Base-by-base conservation (phyloP, 2,888 invertebrate genomes). In the Hemaris fuciformis region DNA sequence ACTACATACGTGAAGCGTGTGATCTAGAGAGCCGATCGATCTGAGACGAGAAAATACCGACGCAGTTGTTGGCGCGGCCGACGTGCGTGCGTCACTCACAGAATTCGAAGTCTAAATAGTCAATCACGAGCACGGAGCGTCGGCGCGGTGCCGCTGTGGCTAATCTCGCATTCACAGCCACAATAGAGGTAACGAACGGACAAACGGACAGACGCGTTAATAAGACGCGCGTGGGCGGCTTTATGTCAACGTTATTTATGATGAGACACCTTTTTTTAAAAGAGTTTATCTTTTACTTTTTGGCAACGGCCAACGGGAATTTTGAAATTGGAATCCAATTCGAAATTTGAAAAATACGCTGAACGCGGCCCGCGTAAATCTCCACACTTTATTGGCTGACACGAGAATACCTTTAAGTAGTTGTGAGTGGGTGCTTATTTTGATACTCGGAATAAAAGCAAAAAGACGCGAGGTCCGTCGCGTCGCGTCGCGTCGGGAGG, bases 181-280 rank as follows among this genome's bases (percentile, higher is more conserved):
- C 91, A 91, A 91, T 91, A 77, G 89, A 83, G 84, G 89, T 92
- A 92, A 91, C 91, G 91, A 92, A 91, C 91, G 88, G 81, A 89
- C 90, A 82, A 82, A 88, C 89, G 83, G 85, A 89, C 89, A 86
- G 88, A 81, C 88, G 85, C 85, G 88, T 83, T 90, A 91, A 89
- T 90, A 90, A 90, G 91, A 86, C 81, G 84, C 87, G 89, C 88
- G 91, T 91, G 87, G 91, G 91, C 87, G 87, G 87, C 86, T 85
- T 84, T 86, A 85, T 89, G 91, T 91, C 90, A 88, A 88, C 88
- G 85, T 89, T 90, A 91, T 91, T 92, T 91, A 91, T 91, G 87
- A 89, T 81, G 84, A 81, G 83, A 80, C 73, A 82, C 78, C 79
- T 82, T 85, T 83, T 74, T 82, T 84, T 79, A 74, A 76, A 72